Base-by-base conservation (phyloP, 2,797 vertebrate genomes). In the Eulemur rubriventer region DNA sequence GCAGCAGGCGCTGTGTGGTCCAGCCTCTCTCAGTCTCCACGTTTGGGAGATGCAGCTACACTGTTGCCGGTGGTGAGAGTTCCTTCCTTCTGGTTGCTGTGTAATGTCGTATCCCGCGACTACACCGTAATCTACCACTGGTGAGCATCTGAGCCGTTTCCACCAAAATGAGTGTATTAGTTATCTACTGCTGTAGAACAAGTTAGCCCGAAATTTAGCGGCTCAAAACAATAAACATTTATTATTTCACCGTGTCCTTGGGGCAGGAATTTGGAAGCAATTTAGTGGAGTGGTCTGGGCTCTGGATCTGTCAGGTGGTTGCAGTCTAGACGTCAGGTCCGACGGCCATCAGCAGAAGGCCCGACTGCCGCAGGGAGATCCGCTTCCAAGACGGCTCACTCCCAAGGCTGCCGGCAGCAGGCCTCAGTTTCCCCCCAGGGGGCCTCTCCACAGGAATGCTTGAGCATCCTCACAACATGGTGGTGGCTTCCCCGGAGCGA, bases 51-150 rank as follows among this genome's bases (percentile, higher is more conserved):
- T 24, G 59, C 14, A 1, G 6, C 55, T 22, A 8, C 9, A 0
- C 1, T 1, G 7, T 1, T 8, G 69, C 59, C 80, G 16, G 4
- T 1, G 1, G 35, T 26, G 26, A 38, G 0, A 6, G 22, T 2
- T 41, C 6, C 0, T 35, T 48, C 75, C 72, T 76, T 87, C 52
- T 50, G 33, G 0, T 11, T 22, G 33, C 50, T 72, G 4, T 22
- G 1, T 6, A 3, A 0, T 33, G 26, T 11, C 43, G 52, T 52
- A 33, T 24, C 38, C 1, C 3, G 70, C 13, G 26, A 65, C 52
- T 20, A 33, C 1, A 28, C n/a, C 20, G 0, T 52, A 0, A 28
- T 5, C 73, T 55, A 8, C 86, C 17, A 13, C 35, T 0, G 28
- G 63, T 17, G 22, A 52, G 26, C 76, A 17, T 1, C 8, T 4